Evolutionary conservation across 2,888 invertebrate species (phyloP).

Genomic region (Bellardia pandia): DNA sequence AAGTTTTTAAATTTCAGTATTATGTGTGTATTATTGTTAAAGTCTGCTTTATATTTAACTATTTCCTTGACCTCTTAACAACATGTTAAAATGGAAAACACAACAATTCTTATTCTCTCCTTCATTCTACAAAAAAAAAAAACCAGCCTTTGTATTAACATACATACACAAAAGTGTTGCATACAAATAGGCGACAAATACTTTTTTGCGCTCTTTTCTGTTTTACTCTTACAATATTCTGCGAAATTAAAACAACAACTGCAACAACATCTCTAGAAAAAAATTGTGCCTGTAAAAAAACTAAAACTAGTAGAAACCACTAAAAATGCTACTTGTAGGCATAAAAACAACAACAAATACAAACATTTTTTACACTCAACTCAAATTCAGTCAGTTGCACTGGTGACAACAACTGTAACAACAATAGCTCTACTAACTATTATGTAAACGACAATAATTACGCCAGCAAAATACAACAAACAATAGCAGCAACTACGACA

Average conservation of each 20-base stretch:
- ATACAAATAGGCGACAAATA: conserved; percentile 62
- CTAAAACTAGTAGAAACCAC: conserved; percentile 38
- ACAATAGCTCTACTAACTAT: conserved; percentile 55
- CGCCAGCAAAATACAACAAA: conserved; percentile 40
- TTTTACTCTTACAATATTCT: conserved; percentile 27
- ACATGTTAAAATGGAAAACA: neutral
- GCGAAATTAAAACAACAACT: conserved; percentile 14
- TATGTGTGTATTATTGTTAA: too few species aligned
- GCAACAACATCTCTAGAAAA: conserved; percentile 1
- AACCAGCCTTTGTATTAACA: neutral
- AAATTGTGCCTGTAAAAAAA: conserved; percentile 1
- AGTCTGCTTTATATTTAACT: too few species aligned
- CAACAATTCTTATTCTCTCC: neutral
- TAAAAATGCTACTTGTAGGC: conserved; percentile 49
- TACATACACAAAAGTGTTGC: conserved; percentile 58
- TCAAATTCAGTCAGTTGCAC: conserved; percentile 9
- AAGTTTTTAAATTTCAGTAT: too few species aligned
- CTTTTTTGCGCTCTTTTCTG: conserved; percentile 17
- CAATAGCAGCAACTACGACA: neutral
- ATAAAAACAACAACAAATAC: conserved; percentile 6
- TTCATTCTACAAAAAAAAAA: neutral
- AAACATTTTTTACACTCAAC: neutral
- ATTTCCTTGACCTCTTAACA: neutral
- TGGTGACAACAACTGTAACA: conserved; percentile 20
- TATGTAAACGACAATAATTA: conserved; percentile 63